Percentiles rank a stretch among this genome's conserved stretches.
These are phyloP conservation scores for Meda fulgida DNA, from an alignment of 2,797 vertebrate genomes.

Conservation along the genomic window DNA sequence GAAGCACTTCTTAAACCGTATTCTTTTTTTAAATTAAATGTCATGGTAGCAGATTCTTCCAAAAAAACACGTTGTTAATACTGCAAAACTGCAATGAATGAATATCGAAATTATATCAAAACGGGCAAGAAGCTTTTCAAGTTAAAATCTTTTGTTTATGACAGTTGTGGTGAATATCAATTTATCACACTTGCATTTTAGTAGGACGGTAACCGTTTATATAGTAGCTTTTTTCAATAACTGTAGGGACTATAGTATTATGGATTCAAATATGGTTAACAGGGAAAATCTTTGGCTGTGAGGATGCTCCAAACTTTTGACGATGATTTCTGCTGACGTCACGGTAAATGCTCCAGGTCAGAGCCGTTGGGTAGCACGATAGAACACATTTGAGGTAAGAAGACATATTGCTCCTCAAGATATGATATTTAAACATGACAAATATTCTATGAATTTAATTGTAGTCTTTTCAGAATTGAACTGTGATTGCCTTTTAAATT, in stretches of 20 bases:
- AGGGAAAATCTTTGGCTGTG: background rate
- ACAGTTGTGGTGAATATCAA: too few species aligned
- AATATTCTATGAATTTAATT: too few species aligned
- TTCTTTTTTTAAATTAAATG: background rate
- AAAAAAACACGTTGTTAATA: background rate
- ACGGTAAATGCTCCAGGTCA: background rate
- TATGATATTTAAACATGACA: background rate
- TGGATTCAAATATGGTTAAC: background rate
- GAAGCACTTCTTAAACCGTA: constrained; percentile 74
- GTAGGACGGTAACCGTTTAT: background rate
- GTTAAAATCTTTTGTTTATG: background rate
- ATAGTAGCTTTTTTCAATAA: background rate
- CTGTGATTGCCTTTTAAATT: background rate
- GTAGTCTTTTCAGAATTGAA: background rate
- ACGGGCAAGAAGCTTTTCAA: background rate
- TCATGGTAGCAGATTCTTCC: background rate
- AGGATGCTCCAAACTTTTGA: constrained; percentile 8
- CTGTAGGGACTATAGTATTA: background rate
- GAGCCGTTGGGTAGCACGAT: too few species aligned
- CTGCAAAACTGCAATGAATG: background rate
- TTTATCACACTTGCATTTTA: background rate
- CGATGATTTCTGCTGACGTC: background rate
- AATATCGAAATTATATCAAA: background rate
- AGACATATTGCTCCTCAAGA: background rate
- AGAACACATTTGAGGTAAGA: background rate